These are phyloP conservation scores for Gallinago paraguaiae DNA, from an alignment of 2,113 vertebrate species.

Conservation along the genomic window DNA sequence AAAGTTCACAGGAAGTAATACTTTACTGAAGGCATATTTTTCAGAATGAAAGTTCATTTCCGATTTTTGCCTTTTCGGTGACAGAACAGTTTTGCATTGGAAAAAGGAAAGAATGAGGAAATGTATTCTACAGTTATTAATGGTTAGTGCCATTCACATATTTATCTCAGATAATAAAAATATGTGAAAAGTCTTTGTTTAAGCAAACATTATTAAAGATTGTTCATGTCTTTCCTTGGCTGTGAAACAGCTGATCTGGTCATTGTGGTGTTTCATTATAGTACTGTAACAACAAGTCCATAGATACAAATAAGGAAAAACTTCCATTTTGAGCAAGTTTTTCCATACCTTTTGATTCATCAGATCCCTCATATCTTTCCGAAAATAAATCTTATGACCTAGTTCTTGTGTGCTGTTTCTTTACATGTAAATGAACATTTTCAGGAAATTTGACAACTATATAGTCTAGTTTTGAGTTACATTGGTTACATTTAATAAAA, in stretches of 20 bases:
- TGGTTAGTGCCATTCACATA: not conserved
- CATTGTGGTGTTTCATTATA: conserved; percentile 10
- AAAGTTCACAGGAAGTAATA: not conserved
- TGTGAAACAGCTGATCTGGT: not conserved
- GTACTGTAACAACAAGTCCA: not conserved
- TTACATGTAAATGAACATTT: rapidly evolving
- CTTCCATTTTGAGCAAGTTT: conserved; percentile 34
- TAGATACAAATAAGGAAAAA: conserved; percentile 1
- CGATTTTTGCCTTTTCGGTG: conserved; percentile 41
- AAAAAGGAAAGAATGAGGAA: conserved; percentile 33
- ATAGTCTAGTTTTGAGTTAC: not conserved
- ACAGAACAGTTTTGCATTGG: conserved; percentile 29
- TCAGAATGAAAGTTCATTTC: conserved; percentile 13
- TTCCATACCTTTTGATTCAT: not conserved
- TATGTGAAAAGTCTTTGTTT: not conserved
- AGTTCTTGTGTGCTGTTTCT: conserved; percentile 20
- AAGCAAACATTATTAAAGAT: not conserved
- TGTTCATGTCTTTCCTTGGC: not conserved
- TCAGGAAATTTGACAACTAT: not conserved
- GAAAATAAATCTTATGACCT: not conserved
- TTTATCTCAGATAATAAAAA: not conserved
- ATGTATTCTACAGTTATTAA: not conserved
- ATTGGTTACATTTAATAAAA: not conserved
- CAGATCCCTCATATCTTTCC: not conserved
- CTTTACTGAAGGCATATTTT: not conserved